These are phyloP conservation scores for Oscarella lobularis DNA, from an alignment of 37 sponge, comb jelly and placozoan genomes.

Conservation along the genomic window DNA sequence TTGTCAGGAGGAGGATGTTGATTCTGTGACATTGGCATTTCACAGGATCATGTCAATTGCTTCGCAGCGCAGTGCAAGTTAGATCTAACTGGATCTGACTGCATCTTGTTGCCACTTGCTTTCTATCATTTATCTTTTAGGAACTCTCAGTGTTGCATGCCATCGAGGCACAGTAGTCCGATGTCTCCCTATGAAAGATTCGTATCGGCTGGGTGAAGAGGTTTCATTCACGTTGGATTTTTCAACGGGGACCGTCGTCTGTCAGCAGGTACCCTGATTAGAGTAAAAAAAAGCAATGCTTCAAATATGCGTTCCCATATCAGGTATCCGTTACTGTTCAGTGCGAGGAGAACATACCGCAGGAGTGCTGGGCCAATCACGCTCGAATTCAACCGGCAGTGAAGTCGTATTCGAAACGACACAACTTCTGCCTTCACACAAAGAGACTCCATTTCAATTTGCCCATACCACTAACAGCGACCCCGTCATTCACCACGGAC, in stretches of 20 bases:
- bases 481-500: neutral
- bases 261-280: conserved; percentile 36
- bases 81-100: too few relatives aligned
- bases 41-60: too few relatives aligned
- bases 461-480: neutral
- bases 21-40: too few relatives aligned
- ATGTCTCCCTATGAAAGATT: conserved; percentile 33
- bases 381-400: neutral
- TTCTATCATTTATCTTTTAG: too few relatives aligned
- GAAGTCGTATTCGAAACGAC: neutral
- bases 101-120: too few relatives aligned
- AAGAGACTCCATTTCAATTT: neutral
- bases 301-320: too few relatives aligned
- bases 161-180: conserved; percentile 36
- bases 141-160: conserved; percentile 48
- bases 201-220: conserved; percentile 77
- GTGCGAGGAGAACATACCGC: neutral
- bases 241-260: conserved; percentile 29
- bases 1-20: too few relatives aligned
- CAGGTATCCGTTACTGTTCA: neutral
- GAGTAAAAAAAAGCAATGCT: too few relatives aligned
- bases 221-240: conserved; percentile 47
- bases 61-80: too few relatives aligned
- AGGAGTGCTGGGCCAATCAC: neutral
- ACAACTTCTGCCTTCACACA: neutral